Evolutionary conservation across 92 coral and sea anemone species (phyloP).

Genomic region (Galaxea fascicularis): DNA sequence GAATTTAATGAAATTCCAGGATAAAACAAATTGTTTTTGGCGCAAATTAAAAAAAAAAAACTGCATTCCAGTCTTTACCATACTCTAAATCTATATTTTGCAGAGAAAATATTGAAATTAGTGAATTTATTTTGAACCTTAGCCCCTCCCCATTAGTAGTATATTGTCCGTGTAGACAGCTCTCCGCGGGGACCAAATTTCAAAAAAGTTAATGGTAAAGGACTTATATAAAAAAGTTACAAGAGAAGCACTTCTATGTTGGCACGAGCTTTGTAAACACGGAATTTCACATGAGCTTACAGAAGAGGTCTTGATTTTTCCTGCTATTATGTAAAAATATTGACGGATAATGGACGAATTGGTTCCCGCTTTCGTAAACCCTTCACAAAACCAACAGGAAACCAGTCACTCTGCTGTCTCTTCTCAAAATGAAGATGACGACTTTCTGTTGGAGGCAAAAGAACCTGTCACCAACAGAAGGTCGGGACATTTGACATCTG

Average conservation of each 20-base stretch:
- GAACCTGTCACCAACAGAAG: conserved; percentile 5
- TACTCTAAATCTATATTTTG: no score
- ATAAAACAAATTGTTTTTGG: neutral
- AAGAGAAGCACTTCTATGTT: neutral
- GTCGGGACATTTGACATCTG: conserved; percentile 35
- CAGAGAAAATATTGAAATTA: no score
- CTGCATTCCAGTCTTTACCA: no score
- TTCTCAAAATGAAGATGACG: conserved; percentile 10
- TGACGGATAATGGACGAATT: conserved; percentile 39
- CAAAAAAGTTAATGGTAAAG: no score
- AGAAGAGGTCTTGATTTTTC: neutral
- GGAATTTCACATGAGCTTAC: neutral
- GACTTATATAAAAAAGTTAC: neutral
- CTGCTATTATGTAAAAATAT: neutral
- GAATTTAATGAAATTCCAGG: neutral
- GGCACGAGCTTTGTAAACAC: neutral
- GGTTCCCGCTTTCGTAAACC: conserved; percentile 37
- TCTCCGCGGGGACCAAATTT: no score
- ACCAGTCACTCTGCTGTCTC: neutral
- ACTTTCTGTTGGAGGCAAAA: conserved; percentile 28
- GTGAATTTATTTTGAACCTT: no score
- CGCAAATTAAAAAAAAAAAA: neutral
- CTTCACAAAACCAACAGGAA: conserved; percentile 22
- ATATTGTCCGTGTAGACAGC: no score
- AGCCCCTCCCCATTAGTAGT: no score